phyloP scores from a whole-genome alignment of 2,113 vertebrate species.

The Pygoscelis adeliae region DNA sequence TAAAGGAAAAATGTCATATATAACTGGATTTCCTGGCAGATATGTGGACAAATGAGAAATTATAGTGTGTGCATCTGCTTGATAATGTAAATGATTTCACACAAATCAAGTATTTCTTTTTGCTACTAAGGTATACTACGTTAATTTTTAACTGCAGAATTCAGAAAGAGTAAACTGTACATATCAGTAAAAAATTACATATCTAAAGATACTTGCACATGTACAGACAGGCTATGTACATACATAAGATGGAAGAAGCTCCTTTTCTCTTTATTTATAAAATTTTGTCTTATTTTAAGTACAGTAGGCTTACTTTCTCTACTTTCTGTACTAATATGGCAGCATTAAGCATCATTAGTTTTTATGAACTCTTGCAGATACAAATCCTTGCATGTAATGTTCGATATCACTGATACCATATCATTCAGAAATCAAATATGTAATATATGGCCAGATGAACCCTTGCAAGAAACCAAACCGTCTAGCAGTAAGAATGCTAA shows the following conservation, averaged over 20 bases:
- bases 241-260: neutral
- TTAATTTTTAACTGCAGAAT: neutral
- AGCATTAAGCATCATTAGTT: neutral
- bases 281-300: neutral
- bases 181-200: neutral
- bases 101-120: neutral
- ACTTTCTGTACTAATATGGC: neutral
- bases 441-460: neutral
- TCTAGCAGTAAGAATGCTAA: neutral
- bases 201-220: rapidly evolving
- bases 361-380: neutral
- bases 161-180: neutral
- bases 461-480: neutral
- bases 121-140: neutral
- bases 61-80: neutral
- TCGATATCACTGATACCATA: neutral
- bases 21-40: neutral
- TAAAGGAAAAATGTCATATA: neutral
- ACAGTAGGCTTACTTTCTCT: neutral
- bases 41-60: neutral
- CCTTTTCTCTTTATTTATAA: neutral
- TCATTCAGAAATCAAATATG: neutral
- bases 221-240: neutral
- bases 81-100: neutral
- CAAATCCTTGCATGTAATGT: neutral